Conservation (phyloP, 1,140 invertebrate genomes). For the Gryon sp. region DNA sequence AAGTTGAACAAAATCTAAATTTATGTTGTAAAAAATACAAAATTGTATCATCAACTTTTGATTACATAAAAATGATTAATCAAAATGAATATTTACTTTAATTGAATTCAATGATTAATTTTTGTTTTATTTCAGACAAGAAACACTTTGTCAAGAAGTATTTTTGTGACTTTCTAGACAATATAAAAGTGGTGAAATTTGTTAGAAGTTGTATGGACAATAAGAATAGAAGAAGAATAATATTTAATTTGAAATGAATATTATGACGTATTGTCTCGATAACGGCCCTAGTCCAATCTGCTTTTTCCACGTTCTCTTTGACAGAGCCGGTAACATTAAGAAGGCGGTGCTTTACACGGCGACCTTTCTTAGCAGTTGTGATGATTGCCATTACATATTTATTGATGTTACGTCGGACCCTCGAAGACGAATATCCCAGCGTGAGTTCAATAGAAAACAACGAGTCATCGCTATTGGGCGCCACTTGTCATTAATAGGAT, state of each 20-base stretch:
- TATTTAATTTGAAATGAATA: constrained; percentile 35
- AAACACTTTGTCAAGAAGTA: no score
- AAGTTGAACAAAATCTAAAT: no score
- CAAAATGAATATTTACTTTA: no score
- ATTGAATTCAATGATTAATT: no score
- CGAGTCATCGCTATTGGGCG: constrained; percentile 77
- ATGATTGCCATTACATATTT: constrained; percentile 61
- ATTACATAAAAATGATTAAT: no score
- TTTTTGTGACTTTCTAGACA: no score
- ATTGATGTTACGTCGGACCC: constrained; percentile 59
- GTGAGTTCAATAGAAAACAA: constrained; percentile 75
- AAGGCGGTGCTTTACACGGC: constrained; percentile 56
- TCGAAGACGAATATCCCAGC: constrained; percentile 65
- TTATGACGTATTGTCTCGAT: constrained; percentile 44
- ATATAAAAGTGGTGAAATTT: not conserved
- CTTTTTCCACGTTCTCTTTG: constrained; percentile 53
- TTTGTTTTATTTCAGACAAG: no score
- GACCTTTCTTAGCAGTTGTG: constrained; percentile 57
- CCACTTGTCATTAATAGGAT: constrained; percentile 79
- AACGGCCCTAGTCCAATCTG: constrained; percentile 28
- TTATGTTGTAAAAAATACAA: no score
- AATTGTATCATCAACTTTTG: no score
- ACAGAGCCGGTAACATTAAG: constrained; percentile 54
- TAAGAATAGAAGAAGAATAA: constrained; percentile 21
- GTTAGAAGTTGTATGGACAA: not conserved